Percentiles rank a stretch among this genome's conserved stretches.
phyloP scores from a whole-genome alignment of 2,888 invertebrate species.

The Brachyptera risi region DNA sequence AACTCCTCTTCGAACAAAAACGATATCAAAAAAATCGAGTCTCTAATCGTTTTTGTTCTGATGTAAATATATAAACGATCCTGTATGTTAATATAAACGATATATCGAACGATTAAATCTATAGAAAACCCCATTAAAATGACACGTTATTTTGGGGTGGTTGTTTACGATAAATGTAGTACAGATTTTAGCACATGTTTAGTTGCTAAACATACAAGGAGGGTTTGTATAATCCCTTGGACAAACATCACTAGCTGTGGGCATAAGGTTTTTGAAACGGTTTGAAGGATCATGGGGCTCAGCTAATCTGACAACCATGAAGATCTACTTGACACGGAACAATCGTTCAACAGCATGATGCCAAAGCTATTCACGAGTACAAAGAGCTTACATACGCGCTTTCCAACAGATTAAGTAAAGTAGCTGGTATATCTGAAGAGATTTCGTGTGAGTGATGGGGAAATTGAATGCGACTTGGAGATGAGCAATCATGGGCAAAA shows the following conservation, averaged over 20 bases:
- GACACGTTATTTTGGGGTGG: too few relatives aligned
- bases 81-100: too few relatives aligned
- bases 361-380: neutral
- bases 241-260: too few relatives aligned
- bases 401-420: conserved; percentile 14
- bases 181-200: conserved; percentile 14
- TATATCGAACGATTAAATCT: neutral
- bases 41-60: too few relatives aligned
- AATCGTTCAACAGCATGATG: neutral
- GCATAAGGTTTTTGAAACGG: too few relatives aligned
- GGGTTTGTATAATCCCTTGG: neutral
- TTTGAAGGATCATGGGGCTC: neutral
- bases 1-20: too few relatives aligned
- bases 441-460: neutral
- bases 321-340: conserved; percentile 5
- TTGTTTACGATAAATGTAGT: too few relatives aligned
- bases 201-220: neutral
- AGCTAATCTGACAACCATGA: conserved; percentile 18
- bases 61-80: too few relatives aligned
- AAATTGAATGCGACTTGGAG: conserved; percentile 4
- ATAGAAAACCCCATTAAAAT: neutral
- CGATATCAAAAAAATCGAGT: too few relatives aligned
- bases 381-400: too few relatives aligned
- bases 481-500: neutral
- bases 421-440: neutral